Evolutionary conservation across 2,888 invertebrate species (phyloP), one percentile per base, ranked within the genome.

Genomic region (Ramazzottius varieornatus): DNA sequence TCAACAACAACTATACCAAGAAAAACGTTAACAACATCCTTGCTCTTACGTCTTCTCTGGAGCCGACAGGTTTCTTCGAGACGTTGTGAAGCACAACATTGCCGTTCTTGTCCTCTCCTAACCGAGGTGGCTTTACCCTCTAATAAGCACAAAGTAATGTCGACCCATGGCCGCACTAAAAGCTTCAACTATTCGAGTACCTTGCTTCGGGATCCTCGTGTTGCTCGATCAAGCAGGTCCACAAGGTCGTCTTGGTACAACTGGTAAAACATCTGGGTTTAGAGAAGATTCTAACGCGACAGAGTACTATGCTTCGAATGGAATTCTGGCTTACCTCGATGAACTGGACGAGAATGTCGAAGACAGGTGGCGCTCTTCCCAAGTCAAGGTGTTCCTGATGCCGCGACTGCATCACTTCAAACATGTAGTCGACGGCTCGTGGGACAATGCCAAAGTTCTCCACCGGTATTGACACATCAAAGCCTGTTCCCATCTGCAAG

Each of bases 201-300:
- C 46, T 69, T 68, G 29, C 68, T 67, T 46, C 67, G 67, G 32
- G 72, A 72, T 65, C 76, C 75, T 66, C 74, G 68, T 32, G 75
- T 72, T 4, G 83, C 81, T 1, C 88, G 86, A 76, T 91, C 90
- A 67, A 98, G 82, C 32, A 98, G 80, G 77, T 98, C 96, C 65
- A 92, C 85, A 65, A 98, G 84, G 73, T 98, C 94, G 76, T 98
- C 96, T 74, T 98, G 96, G 76, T 98, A 96, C 1, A 98, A 79
- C 80, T 96, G 88, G 33, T 76, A 73, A 64, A 63, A 65, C n/a
- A 40, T 32, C 32, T 29, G 33, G 33, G 32, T 65, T 32, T 67
- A 33, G 20, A n/a, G n/a, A n/a, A n/a, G n/a, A n/a, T n/a, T n/a
- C n/a, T n/a, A n/a, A n/a, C n/a, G n/a, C n/a, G n/a, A n/a, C n/a